Evolutionary conservation across 2,113 vertebrate species (phyloP), one percentile per base, ranked within the genome.

Genomic region (Odocoileus hemionus): DNA sequence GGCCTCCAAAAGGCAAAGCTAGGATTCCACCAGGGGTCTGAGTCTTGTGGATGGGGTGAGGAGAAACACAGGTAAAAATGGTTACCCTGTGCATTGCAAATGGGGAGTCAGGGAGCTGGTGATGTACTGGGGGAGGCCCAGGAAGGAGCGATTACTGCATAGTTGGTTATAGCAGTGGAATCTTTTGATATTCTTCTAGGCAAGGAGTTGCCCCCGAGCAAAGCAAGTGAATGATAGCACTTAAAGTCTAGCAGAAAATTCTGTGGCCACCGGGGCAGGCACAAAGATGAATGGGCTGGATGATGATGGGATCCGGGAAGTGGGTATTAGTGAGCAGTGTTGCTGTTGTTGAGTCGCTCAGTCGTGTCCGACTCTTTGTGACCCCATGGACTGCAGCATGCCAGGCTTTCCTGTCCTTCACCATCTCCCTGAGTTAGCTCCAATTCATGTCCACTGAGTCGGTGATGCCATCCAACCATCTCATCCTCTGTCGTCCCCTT

Each of bases 51-150:
- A 5, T 4, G 39, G 36, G 10, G 16, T 28, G 17, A n/a, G n/a
- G 39, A 83, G 57, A 89, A 58, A 92, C 8, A 6, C 36, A 76
- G 45, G 57, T 6, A 15, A 2, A 15, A 16, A 15, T 3, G n/a
- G 33, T 12, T 28, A 36, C 9, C 13, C 21, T 15, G 21, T 5
- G 21, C 4, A 4, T 3, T 58, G 17, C 13, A 3, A 6, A 2
- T 12, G 43, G 85, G 61, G 33, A 61, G 5, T 57, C 8, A 15
- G 17, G 64, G 4, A 36, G 19, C 45, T 11, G 45, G 7, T 14
- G n/a, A 3, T 54, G 43, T 57, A 21, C 1, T 25, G 1, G 5
- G 39, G 61, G 6, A 11, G 1, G 13, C 0, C 0, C 17, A 36
- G 14, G 67, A 33, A 43, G 13, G 0, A 5, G 36, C 16, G 3